Conservation (phyloP, 2,888 invertebrate species). For the Tigriopus californicus region DNA sequence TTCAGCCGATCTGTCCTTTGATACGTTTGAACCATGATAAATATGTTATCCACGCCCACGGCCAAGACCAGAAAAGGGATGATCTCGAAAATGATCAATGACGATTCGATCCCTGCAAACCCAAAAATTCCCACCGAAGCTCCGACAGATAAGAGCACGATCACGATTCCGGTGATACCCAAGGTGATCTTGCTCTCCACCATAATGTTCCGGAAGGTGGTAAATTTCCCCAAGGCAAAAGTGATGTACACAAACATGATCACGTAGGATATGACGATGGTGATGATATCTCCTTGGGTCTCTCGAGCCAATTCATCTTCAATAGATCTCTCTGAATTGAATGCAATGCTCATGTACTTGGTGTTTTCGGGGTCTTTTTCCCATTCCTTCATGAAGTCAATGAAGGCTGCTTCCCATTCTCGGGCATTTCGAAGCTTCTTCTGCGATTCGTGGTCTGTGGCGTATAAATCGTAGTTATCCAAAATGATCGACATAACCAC, state of each 20-base stretch:
- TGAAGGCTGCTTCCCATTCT: constrained; percentile 62
- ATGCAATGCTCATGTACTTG: constrained; percentile 58
- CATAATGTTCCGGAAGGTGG: constrained; percentile 14
- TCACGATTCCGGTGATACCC: constrained; percentile 82
- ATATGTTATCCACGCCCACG: constrained; percentile 97
- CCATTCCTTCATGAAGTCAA: constrained; percentile 47
- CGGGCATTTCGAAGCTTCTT: constrained; percentile 46
- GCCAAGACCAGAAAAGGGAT: constrained; percentile 94
- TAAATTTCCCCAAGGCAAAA: constrained; percentile 38
- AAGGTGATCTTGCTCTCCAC: constrained; percentile 77
- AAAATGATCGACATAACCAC: constrained; percentile 76
- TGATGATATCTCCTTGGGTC: constrained; percentile 62
- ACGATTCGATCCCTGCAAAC: constrained; percentile 68
- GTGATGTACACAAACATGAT: constrained; percentile 87
- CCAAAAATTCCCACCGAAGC: constrained; percentile 86
- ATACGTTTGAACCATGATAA: constrained; percentile 87
- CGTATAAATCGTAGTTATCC: constrained; percentile 64
- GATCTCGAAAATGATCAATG: constrained; percentile 87
- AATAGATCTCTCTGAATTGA: constrained; percentile 73
- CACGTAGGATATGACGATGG: constrained; percentile 66
- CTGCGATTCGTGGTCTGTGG: constrained; percentile 23
- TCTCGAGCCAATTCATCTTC: constrained; percentile 79
- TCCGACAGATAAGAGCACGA: constrained; percentile 78
- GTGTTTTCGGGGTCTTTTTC: constrained; percentile 27
- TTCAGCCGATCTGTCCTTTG: constrained; percentile 54